These are phyloP conservation scores for Lapara coniferarum DNA, from an alignment of 2,888 invertebrate genomes.

Conservation along the genomic window DNA sequence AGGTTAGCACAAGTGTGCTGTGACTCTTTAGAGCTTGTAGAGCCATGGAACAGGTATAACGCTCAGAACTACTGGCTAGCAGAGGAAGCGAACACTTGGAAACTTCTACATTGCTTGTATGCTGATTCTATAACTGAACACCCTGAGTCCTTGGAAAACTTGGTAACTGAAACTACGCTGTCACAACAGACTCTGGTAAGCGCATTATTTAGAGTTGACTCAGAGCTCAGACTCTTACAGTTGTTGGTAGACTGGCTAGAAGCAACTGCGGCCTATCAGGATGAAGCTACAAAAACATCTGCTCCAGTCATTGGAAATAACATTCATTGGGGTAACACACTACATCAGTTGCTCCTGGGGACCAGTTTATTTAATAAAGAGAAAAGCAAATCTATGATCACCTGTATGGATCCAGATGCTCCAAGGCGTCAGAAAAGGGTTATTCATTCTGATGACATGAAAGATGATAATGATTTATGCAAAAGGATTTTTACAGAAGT, in stretches of 20 bases:
- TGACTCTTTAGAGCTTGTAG: conserved; percentile 82
- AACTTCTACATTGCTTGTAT: conserved; percentile 91
- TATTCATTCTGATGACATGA: conserved; percentile 93
- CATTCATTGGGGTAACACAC: conserved; percentile 95
- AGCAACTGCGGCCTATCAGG: conserved; percentile 92
- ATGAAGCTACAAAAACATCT: conserved; percentile 78
- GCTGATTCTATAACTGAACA: conserved; percentile 88
- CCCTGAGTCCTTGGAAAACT: conserved; percentile 78
- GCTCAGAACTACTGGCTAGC: conserved; percentile 85
- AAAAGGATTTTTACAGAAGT: conserved; percentile 88
- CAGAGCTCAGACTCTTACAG: conserved; percentile 88
- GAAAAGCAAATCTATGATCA: conserved; percentile 79
- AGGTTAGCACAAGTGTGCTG: conserved; percentile 86
- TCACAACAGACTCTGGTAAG: conserved; percentile 71
- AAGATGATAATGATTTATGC: conserved; percentile 86
- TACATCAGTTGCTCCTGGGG: conserved; percentile 88
- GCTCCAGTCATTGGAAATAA: conserved; percentile 81
- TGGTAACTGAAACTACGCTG: conserved; percentile 68
- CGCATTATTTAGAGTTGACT: conserved; percentile 75
- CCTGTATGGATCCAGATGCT: conserved; percentile 95
- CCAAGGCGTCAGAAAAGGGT: conserved; percentile 89
- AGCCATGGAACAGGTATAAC: conserved; percentile 79
- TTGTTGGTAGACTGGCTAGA: conserved; percentile 97
- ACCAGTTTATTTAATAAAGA: conserved; percentile 77
- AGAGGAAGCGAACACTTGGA: conserved; percentile 95